Evolutionary conservation across 2,888 invertebrate genomes (phyloP), one percentile per base, ranked within the genome.

Genomic region (Heliconius aoede): DNA sequence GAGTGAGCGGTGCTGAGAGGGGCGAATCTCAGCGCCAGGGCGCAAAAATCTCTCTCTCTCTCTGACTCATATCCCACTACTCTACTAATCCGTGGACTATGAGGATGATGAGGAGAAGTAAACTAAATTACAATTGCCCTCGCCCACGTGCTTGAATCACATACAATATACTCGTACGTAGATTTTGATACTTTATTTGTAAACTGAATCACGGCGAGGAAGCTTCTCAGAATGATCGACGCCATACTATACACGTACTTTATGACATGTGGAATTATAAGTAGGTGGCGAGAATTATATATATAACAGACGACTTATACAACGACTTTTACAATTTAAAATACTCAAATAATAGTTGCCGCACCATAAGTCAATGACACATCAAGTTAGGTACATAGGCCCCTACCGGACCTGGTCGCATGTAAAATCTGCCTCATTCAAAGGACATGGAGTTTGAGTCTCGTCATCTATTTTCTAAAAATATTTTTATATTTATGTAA

Each of bases 111-210:
- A 67, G 72, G 26, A 51, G 62, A 55, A 67, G 55, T 24, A 76
- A 64, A 60, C 28, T 73, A 51, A 26, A 74, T 62, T 62, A 72
- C 76, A 76, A 77, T 78, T 72, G 72, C 26, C 46, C 58, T 46
- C 74, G 61, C 78, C 79, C 64, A 79, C 79, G 64, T 26, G 46
- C 21, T 55, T 78, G 74, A 78, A 30, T 76, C 76, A 76, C 24
- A 5, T 61, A 26, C 60, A 26, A 7, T 62, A 30, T 21, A 62
- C 21, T 21, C 3, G 30, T 4, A 30, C n/a, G n/a, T 64, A 60
- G 65, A 67, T 55, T 73, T 77, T 67, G 30, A 58, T 73, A 76
- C 76, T 72, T 74, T 58, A 72, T 72, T 76, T 32, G 74, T 69
- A 72, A 72, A 58, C 74, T 79, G 73, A 78, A 74, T 72, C 73